phyloP scores from a whole-genome alignment of 2,113 vertebrate species.

The Zapus hudsonius region DNA sequence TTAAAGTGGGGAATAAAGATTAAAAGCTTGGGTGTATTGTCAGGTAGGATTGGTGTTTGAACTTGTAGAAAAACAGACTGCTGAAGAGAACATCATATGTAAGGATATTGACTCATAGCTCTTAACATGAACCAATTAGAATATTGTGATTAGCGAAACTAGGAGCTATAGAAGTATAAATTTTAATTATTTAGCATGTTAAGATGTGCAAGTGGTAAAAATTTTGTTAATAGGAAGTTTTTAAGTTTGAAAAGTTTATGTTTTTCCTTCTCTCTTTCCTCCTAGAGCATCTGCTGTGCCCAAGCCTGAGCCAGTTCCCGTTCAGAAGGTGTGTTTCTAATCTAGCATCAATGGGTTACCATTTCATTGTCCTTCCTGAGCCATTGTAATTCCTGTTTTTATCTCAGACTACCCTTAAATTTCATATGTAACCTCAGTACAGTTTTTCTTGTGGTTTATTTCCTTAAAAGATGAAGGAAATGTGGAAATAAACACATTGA shows the following conservation, averaged over 20 bases:
- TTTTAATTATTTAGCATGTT: constrained; percentile 25
- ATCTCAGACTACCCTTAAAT: constrained; percentile 38
- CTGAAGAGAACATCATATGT: not conserved
- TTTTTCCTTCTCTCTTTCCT: not conserved
- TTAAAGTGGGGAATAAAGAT: constrained; percentile 13
- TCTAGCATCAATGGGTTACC: not conserved
- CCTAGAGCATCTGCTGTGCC: constrained; percentile 87
- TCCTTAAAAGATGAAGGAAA: not conserved
- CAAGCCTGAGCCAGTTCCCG: constrained; percentile 88
- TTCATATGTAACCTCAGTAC: constrained; percentile 40
- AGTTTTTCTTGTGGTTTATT: constrained; percentile 28
- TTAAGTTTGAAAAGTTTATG: not conserved
- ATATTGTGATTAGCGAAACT: not conserved
- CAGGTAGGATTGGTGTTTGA: not conserved
- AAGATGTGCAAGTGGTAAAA: not conserved
- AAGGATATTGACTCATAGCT: not conserved
- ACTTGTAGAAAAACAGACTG: not conserved
- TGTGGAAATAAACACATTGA: not conserved
- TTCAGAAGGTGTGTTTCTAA: constrained; percentile 89
- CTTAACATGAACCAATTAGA: constrained; percentile 1
- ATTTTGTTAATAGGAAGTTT: not conserved
- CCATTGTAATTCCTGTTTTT: constrained; percentile 53
- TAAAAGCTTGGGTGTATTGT: not conserved
- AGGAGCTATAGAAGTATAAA: constrained; percentile 2
- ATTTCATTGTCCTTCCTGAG: not conserved